Percentiles rank a stretch among this genome's conserved stretches.
Conservation (phyloP, 2,888 invertebrate genomes). For the Dendrolimus houi region DNA sequence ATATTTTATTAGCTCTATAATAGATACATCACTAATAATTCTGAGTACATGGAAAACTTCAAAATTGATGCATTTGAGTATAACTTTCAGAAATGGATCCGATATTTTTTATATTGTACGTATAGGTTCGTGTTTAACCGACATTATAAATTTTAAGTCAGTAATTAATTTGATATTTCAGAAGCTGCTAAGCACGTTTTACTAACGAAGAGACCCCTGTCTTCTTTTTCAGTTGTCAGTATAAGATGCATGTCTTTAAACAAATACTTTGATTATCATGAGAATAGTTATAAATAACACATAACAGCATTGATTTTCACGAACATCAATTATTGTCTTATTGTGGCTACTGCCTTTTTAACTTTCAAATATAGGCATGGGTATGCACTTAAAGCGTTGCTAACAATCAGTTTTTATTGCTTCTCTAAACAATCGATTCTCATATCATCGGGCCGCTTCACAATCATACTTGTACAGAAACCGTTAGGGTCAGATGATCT, state of each 20-base stretch:
- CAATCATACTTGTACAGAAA: constrained; percentile 24
- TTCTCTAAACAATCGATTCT: constrained; percentile 49
- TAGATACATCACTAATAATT: too few species aligned
- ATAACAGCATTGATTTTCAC: background rate
- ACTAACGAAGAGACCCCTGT: too few species aligned
- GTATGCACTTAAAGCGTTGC: constrained; percentile 12
- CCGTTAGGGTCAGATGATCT: constrained; percentile 53
- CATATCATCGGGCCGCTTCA: constrained; percentile 33
- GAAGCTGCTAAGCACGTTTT: too few species aligned
- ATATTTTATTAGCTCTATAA: too few species aligned
- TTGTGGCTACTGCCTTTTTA: background rate
- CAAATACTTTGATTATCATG: background rate
- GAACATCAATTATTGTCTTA: background rate
- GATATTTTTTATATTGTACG: too few species aligned
- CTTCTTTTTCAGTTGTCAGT: too few species aligned
- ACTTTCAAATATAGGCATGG: constrained; percentile 6
- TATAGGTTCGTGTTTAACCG: too few species aligned
- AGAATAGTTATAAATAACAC: background rate
- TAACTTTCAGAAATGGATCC: too few species aligned
- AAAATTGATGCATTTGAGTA: too few species aligned
- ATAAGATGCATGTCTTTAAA: background rate
- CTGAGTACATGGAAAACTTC: too few species aligned
- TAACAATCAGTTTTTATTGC: constrained; percentile 21
- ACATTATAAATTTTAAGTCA: too few species aligned
- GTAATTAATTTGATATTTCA: too few species aligned